These are phyloP conservation scores for Rhynchotus rufescens DNA, from an alignment of 2,797 vertebrate genomes.

Conservation along the genomic window DNA sequence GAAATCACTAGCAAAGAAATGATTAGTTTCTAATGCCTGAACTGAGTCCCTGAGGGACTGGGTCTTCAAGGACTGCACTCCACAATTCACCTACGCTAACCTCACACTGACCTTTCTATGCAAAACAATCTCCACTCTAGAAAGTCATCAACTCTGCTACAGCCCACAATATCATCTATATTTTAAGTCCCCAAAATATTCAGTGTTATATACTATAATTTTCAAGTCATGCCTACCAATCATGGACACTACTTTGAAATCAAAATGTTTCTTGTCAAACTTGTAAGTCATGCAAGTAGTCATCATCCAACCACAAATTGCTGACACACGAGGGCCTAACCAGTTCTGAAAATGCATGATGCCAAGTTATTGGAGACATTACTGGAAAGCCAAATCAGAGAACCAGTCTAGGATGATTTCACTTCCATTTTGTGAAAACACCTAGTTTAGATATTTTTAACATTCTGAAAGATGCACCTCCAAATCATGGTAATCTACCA, in stretches of 20 bases:
- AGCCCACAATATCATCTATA: not conserved
- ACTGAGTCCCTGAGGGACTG: not conserved
- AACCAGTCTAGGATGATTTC: not conserved
- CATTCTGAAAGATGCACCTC: not conserved
- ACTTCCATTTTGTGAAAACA: not conserved
- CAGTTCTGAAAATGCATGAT: slow-evolving; percentile 24
- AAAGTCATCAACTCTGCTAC: slow-evolving; percentile 4
- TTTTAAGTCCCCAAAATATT: slow-evolving; percentile 26
- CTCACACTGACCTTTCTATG: not conserved
- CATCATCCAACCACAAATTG: slow-evolving; percentile 52
- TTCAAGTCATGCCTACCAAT: slow-evolving; percentile 3
- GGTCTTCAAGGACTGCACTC: not conserved
- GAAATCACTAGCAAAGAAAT: not conserved
- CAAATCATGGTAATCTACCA: not conserved
- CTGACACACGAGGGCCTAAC: slow-evolving; percentile 8
- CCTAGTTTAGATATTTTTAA: not conserved
- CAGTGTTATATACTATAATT: slow-evolving; percentile 24
- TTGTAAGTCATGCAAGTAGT: slow-evolving; percentile 34
- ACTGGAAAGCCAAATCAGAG: slow-evolving; percentile 11
- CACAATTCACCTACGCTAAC: not conserved
- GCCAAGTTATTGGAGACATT: not conserved
- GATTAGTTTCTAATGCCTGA: not conserved
- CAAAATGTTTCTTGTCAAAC: not conserved
- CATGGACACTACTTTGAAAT: not conserved
- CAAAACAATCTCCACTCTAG: slow-evolving; percentile 7